These are phyloP conservation scores for Solea senegalensis DNA, from an alignment of 2,113 vertebrate genomes.

Conservation along the genomic window DNA sequence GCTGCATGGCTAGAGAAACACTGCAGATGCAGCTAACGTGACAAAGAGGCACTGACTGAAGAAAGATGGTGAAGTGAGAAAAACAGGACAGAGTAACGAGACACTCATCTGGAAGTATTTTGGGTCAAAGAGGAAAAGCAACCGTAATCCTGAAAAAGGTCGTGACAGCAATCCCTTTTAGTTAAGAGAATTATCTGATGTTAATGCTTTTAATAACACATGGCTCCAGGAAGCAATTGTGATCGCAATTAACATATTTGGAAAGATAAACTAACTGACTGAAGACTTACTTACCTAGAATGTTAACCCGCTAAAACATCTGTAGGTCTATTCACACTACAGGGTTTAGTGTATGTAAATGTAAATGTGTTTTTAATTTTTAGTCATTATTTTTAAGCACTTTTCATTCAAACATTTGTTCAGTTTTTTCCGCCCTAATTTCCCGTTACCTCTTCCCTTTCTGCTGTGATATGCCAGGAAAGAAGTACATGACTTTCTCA, in stretches of 20 bases:
- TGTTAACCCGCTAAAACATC: no score
- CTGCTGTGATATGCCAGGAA: no score
- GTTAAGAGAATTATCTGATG: slow-evolving; percentile 54
- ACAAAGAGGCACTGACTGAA: slow-evolving; percentile 1
- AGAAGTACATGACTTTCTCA: no score
- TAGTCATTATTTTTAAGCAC: no score
- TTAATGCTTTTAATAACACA: slow-evolving; percentile 46
- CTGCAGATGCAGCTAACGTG: slow-evolving; percentile 8
- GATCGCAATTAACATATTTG: slow-evolving; percentile 5
- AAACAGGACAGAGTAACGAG: slow-evolving; percentile 20
- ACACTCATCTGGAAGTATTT: slow-evolving; percentile 70
- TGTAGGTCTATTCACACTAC: no score
- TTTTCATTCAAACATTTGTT: no score
- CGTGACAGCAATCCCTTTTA: slow-evolving; percentile 58
- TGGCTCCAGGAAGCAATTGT: slow-evolving; percentile 61
- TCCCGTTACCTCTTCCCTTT: no score
- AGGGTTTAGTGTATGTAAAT: neutral
- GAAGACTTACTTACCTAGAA: no score
- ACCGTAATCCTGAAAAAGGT: slow-evolving; percentile 41
- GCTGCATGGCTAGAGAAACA: slow-evolving; percentile 30
- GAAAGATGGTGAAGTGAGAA: slow-evolving; percentile 11
- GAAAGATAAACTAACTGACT: no score
- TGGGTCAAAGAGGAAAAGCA: slow-evolving; percentile 54
- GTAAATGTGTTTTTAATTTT: neutral
- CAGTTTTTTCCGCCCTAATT: no score